Evolutionary conservation across 2,797 vertebrate genomes (phyloP).

Genomic region (Coregonus suidteri): DNA sequence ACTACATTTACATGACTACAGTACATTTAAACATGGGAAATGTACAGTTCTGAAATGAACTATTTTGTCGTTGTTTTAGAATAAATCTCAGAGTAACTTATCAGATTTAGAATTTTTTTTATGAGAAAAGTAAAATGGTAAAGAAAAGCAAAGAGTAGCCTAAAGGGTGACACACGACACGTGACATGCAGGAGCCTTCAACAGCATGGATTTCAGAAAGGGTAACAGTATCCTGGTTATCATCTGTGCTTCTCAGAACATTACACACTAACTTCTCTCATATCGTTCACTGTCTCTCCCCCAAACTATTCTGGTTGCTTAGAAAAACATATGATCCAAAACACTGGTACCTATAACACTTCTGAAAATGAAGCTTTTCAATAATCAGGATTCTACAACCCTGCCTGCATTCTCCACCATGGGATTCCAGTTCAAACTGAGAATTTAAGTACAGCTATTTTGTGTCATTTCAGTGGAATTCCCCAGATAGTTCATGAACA

Average conservation of each 20-base stretch:
- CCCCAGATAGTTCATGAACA: background rate
- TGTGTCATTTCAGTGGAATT: background rate
- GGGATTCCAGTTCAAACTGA: background rate
- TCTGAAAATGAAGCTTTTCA: slow-evolving; percentile 19
- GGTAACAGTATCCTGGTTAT: background rate
- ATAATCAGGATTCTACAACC: background rate
- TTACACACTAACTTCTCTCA: background rate
- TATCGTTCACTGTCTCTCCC: background rate
- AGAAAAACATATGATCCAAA: background rate
- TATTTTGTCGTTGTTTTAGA: slow-evolving; percentile 11
- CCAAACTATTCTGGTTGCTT: slow-evolving; percentile 9
- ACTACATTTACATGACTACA: slow-evolving; percentile 14
- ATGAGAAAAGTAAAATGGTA: background rate
- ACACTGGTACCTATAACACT: slow-evolving; percentile 20
- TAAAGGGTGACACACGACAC: background rate
- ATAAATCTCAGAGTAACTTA: slow-evolving; percentile 15
- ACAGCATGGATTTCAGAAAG: slow-evolving; percentile 7
- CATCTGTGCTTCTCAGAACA: background rate
- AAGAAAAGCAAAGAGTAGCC: background rate
- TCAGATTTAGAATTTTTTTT: background rate
- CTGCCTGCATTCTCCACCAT: slow-evolving; percentile 5
- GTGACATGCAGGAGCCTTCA: slow-evolving; percentile 26
- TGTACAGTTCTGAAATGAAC: slow-evolving; percentile 8
- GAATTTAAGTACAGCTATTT: background rate
- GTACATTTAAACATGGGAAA: slow-evolving; percentile 17